phyloP scores from a whole-genome alignment of 2,797 vertebrate genomes.

The Anabas testudineus region DNA sequence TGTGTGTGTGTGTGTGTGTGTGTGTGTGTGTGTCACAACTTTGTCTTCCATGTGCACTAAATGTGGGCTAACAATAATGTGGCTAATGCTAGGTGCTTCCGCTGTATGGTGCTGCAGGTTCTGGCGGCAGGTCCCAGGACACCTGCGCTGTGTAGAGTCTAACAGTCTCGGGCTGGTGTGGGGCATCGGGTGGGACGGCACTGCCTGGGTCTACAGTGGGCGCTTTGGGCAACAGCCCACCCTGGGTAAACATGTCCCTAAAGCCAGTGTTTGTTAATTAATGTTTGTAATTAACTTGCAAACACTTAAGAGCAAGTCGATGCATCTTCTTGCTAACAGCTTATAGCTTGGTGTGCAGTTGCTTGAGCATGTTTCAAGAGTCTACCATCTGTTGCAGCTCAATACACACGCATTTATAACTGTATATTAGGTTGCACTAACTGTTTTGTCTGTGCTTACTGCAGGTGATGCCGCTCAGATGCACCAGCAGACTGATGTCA shows the following conservation, averaged over 20 bases:
- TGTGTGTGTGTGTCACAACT: slow-evolving; percentile 5
- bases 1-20: slow-evolving; percentile 16
- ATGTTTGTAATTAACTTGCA: neutral
- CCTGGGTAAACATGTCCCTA: slow-evolving; percentile 85
- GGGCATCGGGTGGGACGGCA: slow-evolving; percentile 94
- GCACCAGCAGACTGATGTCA: slow-evolving; percentile 89
- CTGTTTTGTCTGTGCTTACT: slow-evolving; percentile 39
- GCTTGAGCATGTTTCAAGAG: slow-evolving; percentile 18
- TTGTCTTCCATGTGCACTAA: slow-evolving; percentile 9
- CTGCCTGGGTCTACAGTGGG: slow-evolving; percentile 93
- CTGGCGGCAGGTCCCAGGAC: slow-evolving; percentile 96
- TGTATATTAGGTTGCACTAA: neutral
- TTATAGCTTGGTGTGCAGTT: slow-evolving; percentile 26
- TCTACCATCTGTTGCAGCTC: slow-evolving; percentile 18
- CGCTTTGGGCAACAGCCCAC: slow-evolving; percentile 85
- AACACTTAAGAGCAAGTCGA: neutral
- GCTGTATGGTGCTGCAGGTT: slow-evolving; percentile 88
- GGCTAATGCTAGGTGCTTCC: slow-evolving; percentile 64
- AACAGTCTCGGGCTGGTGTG: slow-evolving; percentile 93
- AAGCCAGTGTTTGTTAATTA: too few species aligned
- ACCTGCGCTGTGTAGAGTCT: slow-evolving; percentile 91
- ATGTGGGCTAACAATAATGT: slow-evolving; percentile 20
- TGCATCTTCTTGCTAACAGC: slow-evolving; percentile 26
- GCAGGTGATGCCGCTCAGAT: slow-evolving; percentile 82
- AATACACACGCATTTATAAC: neutral